These are phyloP conservation scores for Masticophis lateralis DNA, from an alignment of 2,797 vertebrate species.

Conservation along the genomic window DNA sequence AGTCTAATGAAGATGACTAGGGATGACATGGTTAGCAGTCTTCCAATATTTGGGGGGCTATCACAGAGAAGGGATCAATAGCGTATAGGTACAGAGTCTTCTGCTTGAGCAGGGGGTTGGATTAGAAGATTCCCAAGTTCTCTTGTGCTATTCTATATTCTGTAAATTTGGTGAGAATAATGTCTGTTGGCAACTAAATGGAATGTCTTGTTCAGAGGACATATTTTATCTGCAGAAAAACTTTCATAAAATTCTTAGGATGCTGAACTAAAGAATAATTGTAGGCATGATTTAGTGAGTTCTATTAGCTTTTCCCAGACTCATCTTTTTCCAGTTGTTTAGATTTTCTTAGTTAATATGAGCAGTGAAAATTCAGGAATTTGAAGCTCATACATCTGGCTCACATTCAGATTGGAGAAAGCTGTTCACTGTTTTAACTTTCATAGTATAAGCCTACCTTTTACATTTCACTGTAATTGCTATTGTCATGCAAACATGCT, in stretches of 20 bases:
- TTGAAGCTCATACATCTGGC: background rate
- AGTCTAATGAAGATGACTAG: background rate
- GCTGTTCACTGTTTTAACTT: background rate
- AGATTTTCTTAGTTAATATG: background rate
- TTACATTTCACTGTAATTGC: background rate
- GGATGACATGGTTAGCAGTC: background rate
- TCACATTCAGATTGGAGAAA: background rate
- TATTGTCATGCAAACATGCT: background rate
- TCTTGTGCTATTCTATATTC: background rate
- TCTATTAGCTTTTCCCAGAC: background rate
- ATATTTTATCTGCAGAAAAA: background rate
- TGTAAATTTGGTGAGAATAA: background rate
- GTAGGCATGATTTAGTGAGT: background rate
- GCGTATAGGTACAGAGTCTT: background rate
- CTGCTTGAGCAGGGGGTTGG: background rate
- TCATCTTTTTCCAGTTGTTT: background rate
- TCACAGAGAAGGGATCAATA: background rate
- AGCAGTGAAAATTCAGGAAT: background rate
- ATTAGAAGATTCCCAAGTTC: background rate
- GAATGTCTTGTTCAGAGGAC: background rate
- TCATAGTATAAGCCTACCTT: background rate
- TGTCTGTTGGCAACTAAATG: background rate
- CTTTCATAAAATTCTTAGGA: background rate
- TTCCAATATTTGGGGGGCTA: background rate
- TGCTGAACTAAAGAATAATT: background rate